These are phyloP conservation scores for Liparis tanakae DNA, from an alignment of 2,797 vertebrate genomes.

Conservation along the genomic window DNA sequence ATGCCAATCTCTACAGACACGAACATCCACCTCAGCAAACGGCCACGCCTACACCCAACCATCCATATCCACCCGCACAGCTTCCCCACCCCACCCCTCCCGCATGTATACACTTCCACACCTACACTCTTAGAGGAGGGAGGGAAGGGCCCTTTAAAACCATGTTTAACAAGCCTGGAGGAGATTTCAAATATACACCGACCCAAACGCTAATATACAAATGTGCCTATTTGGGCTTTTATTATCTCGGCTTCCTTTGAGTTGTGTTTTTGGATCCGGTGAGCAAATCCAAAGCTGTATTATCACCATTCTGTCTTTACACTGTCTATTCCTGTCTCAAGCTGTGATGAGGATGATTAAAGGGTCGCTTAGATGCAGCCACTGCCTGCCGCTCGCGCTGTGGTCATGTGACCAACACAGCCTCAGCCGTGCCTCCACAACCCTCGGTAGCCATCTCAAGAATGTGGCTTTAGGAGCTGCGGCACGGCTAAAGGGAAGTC, in stretches of 20 bases:
- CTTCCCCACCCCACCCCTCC: no score
- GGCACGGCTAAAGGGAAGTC: neutral
- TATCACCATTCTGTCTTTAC: neutral
- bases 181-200: neutral
- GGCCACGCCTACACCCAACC: no score
- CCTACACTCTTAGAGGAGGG: no score
- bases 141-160: neutral
- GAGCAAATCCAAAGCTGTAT: neutral
- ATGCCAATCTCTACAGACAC: no score
- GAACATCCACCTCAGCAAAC: no score
- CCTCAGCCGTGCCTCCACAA: neutral
- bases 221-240: neutral
- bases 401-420: slow-evolving; percentile 1
- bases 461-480: slow-evolving; percentile 4
- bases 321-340: neutral
- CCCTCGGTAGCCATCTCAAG: neutral
- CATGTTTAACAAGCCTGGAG: slow-evolving; percentile 8
- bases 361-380: neutral
- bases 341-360: neutral
- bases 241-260: neutral
- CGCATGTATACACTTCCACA: no score
- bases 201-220: slow-evolving; percentile 1
- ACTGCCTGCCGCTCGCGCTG: neutral
- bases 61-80: no score
- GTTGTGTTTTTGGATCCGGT: neutral